Conservation (phyloP, 2,888 invertebrate genomes). For the Gymnoscelis rufifasciata region DNA sequence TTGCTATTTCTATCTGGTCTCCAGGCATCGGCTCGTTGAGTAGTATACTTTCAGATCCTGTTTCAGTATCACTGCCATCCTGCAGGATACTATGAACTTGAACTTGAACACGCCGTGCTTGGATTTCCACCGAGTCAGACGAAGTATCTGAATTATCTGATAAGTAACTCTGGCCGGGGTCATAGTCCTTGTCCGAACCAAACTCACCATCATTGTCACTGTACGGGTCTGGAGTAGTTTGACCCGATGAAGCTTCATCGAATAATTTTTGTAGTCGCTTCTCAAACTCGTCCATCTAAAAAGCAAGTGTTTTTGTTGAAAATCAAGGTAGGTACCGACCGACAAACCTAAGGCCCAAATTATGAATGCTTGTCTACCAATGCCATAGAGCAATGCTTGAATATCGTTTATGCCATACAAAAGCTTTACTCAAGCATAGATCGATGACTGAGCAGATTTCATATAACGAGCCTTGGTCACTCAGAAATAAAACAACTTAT, state of each 20-base stretch:
- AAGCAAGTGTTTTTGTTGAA: background rate
- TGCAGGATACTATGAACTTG: conserved; percentile 2
- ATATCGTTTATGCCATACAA: no score
- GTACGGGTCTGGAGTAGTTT: conserved; percentile 1
- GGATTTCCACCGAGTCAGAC: background rate
- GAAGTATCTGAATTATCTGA: conserved; percentile 3
- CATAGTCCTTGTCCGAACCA: conserved; percentile 5
- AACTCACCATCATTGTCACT: conserved; percentile 2
- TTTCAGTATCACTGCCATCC: conserved; percentile 2
- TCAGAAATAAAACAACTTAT: no score
- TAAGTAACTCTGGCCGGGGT: background rate
- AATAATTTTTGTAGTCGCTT: background rate
- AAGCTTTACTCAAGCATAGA: no score
- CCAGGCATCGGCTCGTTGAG: conserved; percentile 18
- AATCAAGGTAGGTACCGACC: background rate
- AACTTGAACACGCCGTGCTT: background rate
- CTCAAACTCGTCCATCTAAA: background rate
- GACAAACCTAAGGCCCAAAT: background rate
- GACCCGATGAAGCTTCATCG: conserved; percentile 2
- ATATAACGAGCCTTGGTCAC: no score
- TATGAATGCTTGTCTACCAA: no score
- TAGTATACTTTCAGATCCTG: conserved; percentile 10
- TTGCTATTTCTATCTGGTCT: background rate
- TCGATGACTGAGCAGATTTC: no score
- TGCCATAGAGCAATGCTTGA: no score